Evolutionary conservation across 92 coral and sea anemone genomes (phyloP).

Genomic region (Zoanthus gigantus): DNA sequence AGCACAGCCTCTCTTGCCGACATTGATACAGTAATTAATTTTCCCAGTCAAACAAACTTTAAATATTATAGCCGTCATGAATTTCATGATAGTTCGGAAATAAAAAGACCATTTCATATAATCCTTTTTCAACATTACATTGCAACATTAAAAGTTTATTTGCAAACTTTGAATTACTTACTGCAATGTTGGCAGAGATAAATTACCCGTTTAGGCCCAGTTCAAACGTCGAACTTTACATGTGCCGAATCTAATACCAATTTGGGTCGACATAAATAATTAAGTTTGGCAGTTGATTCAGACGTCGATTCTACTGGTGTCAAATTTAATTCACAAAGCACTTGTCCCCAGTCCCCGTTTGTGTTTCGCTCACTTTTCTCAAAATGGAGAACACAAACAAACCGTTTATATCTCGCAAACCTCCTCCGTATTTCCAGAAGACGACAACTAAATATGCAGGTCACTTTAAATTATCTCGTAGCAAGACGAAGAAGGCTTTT

Average conservation of each 20-base stretch:
- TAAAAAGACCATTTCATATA: not conserved
- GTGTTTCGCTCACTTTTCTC: constrained; percentile 20
- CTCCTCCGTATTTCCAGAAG: constrained; percentile 31
- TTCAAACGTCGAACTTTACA: too few relatives aligned
- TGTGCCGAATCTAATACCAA: not conserved
- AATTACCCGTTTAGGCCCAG: not conserved
- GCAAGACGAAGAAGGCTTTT: constrained; percentile 32
- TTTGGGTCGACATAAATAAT: constrained; percentile 4
- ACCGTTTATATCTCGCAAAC: not conserved
- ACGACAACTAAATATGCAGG: constrained; percentile 30
- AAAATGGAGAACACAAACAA: not conserved
- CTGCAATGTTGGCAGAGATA: too few relatives aligned
- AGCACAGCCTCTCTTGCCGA: not conserved
- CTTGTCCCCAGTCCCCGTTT: not conserved
- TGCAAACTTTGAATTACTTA: not conserved
- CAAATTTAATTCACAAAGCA: constrained; percentile 9
- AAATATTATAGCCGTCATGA: not conserved
- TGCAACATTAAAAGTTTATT: not conserved
- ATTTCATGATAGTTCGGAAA: not conserved
- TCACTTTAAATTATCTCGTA: constrained; percentile 15
- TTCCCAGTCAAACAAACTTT: not conserved
- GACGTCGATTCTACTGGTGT: constrained; percentile 24
- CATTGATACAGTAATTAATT: not conserved
- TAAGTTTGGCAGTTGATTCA: constrained; percentile 22
- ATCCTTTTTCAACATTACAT: not conserved